A percentile compares a stretch with the other conserved stretches of the same genome.
These are phyloP conservation scores for Deilephila porcellus DNA, from an alignment of 2,888 invertebrate species.

Conservation along the genomic window DNA sequence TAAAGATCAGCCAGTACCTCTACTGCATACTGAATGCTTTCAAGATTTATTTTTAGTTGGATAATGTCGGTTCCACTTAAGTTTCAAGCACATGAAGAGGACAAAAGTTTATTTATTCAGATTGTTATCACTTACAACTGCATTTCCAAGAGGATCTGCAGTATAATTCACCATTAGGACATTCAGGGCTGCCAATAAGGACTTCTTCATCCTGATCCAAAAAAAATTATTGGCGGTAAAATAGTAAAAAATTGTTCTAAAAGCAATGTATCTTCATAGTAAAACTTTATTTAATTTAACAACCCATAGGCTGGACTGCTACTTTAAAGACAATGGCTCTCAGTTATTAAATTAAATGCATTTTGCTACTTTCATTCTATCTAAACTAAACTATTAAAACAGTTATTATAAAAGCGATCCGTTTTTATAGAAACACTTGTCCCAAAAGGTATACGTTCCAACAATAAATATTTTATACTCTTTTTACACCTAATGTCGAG, in stretches of 20 bases:
- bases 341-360: no score
- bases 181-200: background rate
- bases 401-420: no score
- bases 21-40: background rate
- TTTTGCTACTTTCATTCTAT: no score
- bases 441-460: background rate
- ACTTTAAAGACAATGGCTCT: no score
- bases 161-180: background rate
- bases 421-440: background rate
- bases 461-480: background rate
- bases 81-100: background rate
- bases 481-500: background rate
- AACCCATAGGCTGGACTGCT: no score
- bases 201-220: no score
- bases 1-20: background rate
- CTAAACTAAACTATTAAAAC: no score
- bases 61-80: background rate
- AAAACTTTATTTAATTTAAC: no score
- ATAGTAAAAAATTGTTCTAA: no score
- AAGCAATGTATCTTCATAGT: no score
- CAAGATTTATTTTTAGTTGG: background rate
- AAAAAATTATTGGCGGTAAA: no score
- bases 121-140: slow-evolving; percentile 41
- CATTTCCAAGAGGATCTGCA: slow-evolving; percentile 33
- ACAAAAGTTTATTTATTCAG: slow-evolving; percentile 42